Percentiles rank a stretch among this genome's conserved stretches.
Conservation (phyloP, 1,140 invertebrate genomes). For the Pogonomyrmex californicus region DNA sequence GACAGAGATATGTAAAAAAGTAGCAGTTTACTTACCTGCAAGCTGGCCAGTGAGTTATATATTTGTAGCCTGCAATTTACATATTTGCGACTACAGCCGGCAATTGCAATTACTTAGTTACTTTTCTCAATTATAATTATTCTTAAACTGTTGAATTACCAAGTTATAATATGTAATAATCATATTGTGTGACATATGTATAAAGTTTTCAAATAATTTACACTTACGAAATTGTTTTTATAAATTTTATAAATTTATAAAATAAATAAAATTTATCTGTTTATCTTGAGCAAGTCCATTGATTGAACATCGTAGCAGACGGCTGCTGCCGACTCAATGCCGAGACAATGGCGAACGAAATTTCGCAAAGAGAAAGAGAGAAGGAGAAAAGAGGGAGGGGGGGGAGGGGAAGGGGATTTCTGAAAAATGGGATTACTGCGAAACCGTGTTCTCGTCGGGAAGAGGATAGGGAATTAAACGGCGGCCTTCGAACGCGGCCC, state of each 20-base stretch:
- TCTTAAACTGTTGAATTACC: neutral
- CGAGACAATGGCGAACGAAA: slow-evolving; percentile 44
- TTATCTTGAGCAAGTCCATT: neutral
- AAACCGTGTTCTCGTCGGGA: slow-evolving; percentile 66
- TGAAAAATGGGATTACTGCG: slow-evolving; percentile 77
- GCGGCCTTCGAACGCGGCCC: slow-evolving; percentile 76
- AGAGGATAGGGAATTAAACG: slow-evolving; percentile 78
- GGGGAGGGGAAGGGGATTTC: neutral
- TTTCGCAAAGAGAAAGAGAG: slow-evolving; percentile 61
- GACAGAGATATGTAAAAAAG: neutral
- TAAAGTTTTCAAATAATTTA: slow-evolving; percentile 7
- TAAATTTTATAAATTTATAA: neutral
- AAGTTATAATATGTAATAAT: neutral
- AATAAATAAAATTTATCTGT: neutral
- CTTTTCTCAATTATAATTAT: neutral
- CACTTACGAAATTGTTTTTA: slow-evolving; percentile 4
- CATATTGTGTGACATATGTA: too few species aligned
- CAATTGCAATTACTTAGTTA: neutral
- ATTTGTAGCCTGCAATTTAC: too few species aligned
- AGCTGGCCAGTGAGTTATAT: neutral
- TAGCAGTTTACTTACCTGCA: neutral
- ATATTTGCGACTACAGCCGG: neutral
- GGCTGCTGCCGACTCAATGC: slow-evolving; percentile 26
- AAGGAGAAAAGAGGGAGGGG: neutral
- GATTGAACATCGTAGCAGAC: slow-evolving; percentile 18